Evolutionary conservation across 1,140 invertebrate genomes (phyloP).

Genomic region (Metopolophium dirhodum): DNA sequence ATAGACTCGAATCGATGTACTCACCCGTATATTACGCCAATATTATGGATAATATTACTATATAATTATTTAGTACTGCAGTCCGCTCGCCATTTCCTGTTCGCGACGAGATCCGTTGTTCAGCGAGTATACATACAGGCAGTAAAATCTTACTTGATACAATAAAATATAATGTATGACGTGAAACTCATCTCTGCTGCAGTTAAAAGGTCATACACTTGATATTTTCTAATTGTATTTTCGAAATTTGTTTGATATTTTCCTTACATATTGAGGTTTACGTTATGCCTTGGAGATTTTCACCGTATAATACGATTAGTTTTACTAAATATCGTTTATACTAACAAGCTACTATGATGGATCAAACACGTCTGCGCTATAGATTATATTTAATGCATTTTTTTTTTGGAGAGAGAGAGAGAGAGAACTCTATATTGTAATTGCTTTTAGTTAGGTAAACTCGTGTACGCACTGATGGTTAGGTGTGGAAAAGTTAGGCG

Average conservation of each 20-base stretch:
- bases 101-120: neutral
- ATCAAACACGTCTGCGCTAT: neutral
- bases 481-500: neutral
- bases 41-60: neutral
- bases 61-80: neutral
- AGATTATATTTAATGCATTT: neutral
- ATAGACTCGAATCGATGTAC: neutral
- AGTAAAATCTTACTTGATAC: too few species aligned
- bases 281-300: neutral
- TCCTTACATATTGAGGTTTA: neutral
- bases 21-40: neutral
- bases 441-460: conserved; percentile 16
- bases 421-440: neutral
- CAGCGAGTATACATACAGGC: too few species aligned
- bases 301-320: too few species aligned
- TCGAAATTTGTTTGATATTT: neutral
- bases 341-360: too few species aligned
- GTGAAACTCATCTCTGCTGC: neutral
- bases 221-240: neutral
- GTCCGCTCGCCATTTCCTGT: neutral
- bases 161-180: neutral
- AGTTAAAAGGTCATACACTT: neutral
- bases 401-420: neutral
- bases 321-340: neutral
- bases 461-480: neutral